Conservation (phyloP, 2,113 vertebrate genomes). For the Suncus etruscus region DNA sequence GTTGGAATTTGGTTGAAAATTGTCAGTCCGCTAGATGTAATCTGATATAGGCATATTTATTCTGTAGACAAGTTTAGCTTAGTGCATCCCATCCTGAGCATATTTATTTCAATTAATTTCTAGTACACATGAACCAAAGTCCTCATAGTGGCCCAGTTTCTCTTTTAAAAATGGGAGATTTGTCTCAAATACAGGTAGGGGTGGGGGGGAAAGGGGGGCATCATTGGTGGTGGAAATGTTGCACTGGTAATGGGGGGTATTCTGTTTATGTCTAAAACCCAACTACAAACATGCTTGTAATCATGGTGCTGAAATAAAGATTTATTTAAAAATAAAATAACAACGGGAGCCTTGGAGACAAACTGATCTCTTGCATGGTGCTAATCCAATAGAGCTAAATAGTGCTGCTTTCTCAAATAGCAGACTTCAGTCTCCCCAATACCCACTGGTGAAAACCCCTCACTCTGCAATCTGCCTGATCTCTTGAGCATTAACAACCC, state of each 20-base stretch:
- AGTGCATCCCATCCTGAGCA: background rate
- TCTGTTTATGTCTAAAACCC: too few species aligned
- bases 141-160: background rate
- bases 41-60: background rate
- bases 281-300: too few species aligned
- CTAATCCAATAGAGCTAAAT: background rate
- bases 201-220: too few species aligned
- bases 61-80: background rate
- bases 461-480: too few species aligned
- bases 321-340: too few species aligned
- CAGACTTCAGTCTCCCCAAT: background rate
- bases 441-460: too few species aligned
- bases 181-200: too few species aligned
- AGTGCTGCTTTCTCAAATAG: background rate
- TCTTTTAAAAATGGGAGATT: background rate
- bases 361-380: background rate
- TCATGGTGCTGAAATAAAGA: too few species aligned
- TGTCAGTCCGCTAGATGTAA: background rate
- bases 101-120: background rate
- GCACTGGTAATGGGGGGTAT: too few species aligned
- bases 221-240: too few species aligned
- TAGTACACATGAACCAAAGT: constrained; percentile 31
- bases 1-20: constrained; percentile 20
- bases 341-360: background rate
- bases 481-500: background rate